phyloP scores from a whole-genome alignment of 2,888 invertebrate genomes.

The Ametastegia equiseti region DNA sequence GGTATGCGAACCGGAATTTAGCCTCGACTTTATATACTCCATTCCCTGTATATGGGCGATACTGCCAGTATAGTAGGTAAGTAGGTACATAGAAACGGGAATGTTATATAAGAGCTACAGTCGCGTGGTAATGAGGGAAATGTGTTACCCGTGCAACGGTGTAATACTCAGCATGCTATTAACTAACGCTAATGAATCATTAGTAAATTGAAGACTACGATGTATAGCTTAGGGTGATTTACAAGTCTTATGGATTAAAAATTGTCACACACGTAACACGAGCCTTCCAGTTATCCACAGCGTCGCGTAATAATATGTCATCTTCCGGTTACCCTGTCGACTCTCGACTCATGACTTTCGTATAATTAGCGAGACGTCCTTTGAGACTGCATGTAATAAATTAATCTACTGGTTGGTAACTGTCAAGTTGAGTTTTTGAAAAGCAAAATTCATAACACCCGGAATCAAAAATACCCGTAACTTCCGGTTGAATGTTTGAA shows the following conservation, averaged over 20 bases:
- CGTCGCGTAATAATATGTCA: slow-evolving; percentile 16
- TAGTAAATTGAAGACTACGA: slow-evolving; percentile 44
- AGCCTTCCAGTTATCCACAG: not conserved
- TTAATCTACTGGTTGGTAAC: not conserved
- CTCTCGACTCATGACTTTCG: not conserved
- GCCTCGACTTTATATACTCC: slow-evolving; percentile 41
- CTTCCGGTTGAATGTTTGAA: slow-evolving; percentile 1
- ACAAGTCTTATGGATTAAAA: slow-evolving; percentile 34
- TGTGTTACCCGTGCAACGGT: slow-evolving; percentile 13
- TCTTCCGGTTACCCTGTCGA: slow-evolving; percentile 26
- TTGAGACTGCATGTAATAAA: not conserved
- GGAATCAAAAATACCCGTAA: slow-evolving; percentile 21
- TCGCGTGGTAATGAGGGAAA: slow-evolving; percentile 45
- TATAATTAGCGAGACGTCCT: slow-evolving; percentile 18
- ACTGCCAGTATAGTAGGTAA: not conserved
- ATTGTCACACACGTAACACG: slow-evolving; percentile 45
- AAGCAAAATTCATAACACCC: not conserved
- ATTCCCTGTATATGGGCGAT: too few species aligned
- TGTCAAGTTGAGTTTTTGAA: not conserved
- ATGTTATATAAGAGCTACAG: slow-evolving; percentile 31
- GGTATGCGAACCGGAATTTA: slow-evolving; percentile 61
- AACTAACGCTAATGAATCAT: slow-evolving; percentile 45
- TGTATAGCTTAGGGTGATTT: slow-evolving; percentile 16
- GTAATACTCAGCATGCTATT: slow-evolving; percentile 27
- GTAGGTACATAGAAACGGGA: not conserved